A percentile compares a stretch with the other conserved stretches of the same genome.
These are phyloP conservation scores for Ennomos quercinarius DNA, from an alignment of 2,888 invertebrate species.

Conservation along the genomic window DNA sequence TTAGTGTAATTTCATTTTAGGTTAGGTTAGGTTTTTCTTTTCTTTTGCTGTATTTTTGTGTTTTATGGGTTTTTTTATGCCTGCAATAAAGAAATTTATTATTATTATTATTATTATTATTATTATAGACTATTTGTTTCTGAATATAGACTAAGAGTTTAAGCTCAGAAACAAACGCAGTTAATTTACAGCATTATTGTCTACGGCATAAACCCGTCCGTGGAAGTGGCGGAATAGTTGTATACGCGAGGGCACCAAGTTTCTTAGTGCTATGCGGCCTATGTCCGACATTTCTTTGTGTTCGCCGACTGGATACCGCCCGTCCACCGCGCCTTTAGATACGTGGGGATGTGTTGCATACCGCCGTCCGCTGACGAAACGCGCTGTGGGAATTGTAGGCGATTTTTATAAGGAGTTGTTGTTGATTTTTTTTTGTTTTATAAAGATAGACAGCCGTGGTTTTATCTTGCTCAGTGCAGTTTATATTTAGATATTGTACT, in stretches of 20 bases:
- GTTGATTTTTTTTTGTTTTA: slow-evolving; percentile 12
- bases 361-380: slow-evolving; percentile 49
- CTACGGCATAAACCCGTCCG: slow-evolving; percentile 67
- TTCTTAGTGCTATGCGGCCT: slow-evolving; percentile 72
- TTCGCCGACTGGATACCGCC: slow-evolving; percentile 56
- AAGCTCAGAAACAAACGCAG: neutral
- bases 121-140: neutral
- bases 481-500: no score
- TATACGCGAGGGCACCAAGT: slow-evolving; percentile 67
- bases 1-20: no score
- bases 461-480: slow-evolving; percentile 11
- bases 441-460: slow-evolving; percentile 18
- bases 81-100: no score
- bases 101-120: no score
- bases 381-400: slow-evolving; percentile 33
- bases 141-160: neutral
- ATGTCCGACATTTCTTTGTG: slow-evolving; percentile 77
- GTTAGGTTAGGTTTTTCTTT: no score
- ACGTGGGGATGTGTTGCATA: slow-evolving; percentile 18
- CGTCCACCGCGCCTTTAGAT: slow-evolving; percentile 11
- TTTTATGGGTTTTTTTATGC: no score
- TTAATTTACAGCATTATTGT: slow-evolving; percentile 17
- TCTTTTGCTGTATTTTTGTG: no score
- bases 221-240: slow-evolving; percentile 76
- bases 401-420: slow-evolving; percentile 25